Evolutionary conservation across 2,797 vertebrate genomes (phyloP).

Genomic region (Chelon auratus): DNA sequence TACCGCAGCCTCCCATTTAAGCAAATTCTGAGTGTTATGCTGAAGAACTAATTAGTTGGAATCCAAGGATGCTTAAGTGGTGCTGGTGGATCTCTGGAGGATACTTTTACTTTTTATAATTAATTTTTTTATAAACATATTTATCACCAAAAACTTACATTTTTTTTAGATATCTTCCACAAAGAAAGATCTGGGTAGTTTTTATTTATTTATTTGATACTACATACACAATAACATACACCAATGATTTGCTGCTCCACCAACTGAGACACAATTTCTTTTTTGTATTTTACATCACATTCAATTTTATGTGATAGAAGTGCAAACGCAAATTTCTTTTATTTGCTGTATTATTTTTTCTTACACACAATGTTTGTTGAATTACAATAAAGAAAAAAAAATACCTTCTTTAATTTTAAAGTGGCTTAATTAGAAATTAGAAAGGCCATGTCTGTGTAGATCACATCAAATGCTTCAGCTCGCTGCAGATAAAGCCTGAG

Average conservation of each 20-base stretch:
- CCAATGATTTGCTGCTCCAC: neutral
- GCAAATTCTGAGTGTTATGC: neutral
- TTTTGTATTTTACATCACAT: too few relatives aligned
- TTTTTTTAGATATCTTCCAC: slow-evolving; percentile 7
- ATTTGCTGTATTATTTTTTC: too few relatives aligned
- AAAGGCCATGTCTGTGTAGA: too few relatives aligned
- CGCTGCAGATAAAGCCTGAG: slow-evolving; percentile 11
- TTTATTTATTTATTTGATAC: slow-evolving; percentile 4
- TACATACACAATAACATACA: neutral
- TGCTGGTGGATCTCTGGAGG: neutral
- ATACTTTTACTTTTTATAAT: slow-evolving; percentile 9
- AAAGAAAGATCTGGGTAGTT: slow-evolving; percentile 1
- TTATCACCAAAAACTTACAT: neutral
- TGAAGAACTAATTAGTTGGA: slow-evolving; percentile 13
- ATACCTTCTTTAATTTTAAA: too few relatives aligned
- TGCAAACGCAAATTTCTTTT: too few relatives aligned
- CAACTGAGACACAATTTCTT: neutral
- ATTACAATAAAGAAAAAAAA: neutral
- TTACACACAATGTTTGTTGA: too few relatives aligned
- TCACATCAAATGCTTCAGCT: neutral
- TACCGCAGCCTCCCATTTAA: neutral
- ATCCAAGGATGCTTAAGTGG: slow-evolving; percentile 1
- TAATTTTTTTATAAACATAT: slow-evolving; percentile 30
- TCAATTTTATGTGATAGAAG: too few relatives aligned
- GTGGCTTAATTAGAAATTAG: too few relatives aligned